A percentile compares a stretch with the other conserved stretches of the same genome.
Evolutionary conservation across 2,888 invertebrate genomes (phyloP).

Genomic region (Smittia sp.): DNA sequence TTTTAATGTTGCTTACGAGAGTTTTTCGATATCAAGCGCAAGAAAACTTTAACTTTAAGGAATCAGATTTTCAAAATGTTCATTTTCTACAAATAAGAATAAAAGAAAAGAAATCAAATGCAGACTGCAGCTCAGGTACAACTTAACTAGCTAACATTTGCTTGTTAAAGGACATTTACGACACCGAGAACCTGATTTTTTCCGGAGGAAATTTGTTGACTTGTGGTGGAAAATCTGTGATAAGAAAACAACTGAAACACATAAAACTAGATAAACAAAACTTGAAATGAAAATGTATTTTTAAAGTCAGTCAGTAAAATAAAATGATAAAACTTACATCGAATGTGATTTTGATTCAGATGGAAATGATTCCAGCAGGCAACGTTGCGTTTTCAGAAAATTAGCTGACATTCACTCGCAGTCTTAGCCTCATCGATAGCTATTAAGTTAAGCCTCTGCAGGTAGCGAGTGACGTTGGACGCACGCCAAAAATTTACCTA

Average conservation of each 20-base stretch:
- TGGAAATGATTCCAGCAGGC: no score
- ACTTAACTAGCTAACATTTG: not conserved
- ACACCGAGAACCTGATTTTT: not conserved
- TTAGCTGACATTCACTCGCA: no score
- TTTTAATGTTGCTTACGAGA: conserved; percentile 29
- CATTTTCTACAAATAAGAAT: not conserved
- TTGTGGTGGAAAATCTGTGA: conserved; percentile 26
- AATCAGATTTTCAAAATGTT: not conserved
- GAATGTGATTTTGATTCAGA: not conserved
- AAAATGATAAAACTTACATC: conserved; percentile 6
- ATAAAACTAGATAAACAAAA: conserved; percentile 4
- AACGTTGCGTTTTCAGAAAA: no score
- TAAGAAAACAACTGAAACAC: conserved; percentile 16
- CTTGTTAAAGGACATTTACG: not conserved
- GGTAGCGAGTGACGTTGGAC: no score
- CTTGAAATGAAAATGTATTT: conserved; percentile 17
- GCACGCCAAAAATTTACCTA: no score
- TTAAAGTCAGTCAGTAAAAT: not conserved
- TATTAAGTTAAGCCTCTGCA: no score
- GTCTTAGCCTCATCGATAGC: no score
- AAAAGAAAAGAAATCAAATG: conserved; percentile 9
- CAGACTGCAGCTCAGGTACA: conserved; percentile 39
- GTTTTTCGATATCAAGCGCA: conserved; percentile 1
- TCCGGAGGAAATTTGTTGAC: not conserved
- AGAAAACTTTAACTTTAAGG: not conserved